Percentiles rank a stretch among this genome's conserved stretches.
These are phyloP conservation scores for Tokudaia tokunoshimensis DNA, from an alignment of 2,797 vertebrate species.

Conservation along the genomic window DNA sequence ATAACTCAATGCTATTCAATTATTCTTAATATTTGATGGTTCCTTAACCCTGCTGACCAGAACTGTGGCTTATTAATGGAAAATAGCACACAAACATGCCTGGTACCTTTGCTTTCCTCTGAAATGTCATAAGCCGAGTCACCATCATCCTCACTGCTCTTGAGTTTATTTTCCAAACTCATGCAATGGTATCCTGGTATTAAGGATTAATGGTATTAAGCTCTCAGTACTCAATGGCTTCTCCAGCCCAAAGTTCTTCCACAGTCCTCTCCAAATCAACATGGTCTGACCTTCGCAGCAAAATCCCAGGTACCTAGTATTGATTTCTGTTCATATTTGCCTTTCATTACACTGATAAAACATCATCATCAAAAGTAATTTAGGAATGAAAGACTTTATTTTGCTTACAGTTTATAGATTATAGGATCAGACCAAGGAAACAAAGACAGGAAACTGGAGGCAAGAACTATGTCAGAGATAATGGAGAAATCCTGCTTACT, in stretches of 20 bases:
- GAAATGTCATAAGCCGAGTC: neutral
- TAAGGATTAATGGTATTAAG: too few species aligned
- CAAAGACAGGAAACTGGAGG: neutral
- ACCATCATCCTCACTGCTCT: neutral
- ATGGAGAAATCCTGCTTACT: neutral
- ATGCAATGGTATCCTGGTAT: neutral
- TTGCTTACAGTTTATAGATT: neutral
- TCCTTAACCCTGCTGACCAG: neutral
- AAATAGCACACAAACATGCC: neutral
- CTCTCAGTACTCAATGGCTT: neutral
- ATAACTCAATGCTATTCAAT: neutral
- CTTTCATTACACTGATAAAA: neutral
- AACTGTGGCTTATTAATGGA: neutral
- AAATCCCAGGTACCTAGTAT: neutral
- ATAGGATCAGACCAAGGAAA: neutral
- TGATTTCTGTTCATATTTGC: neutral
- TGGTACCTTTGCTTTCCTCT: neutral
- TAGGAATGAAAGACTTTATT: neutral
- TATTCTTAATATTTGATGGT: neutral
- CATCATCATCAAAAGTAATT: neutral
- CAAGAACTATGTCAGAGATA: neutral
- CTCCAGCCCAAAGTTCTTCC: neutral
- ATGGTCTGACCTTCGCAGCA: neutral
- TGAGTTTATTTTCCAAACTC: neutral
- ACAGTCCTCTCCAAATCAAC: neutral